Evolutionary conservation across 2,888 invertebrate species (phyloP).

Genomic region (Eupithecia centaureata): DNA sequence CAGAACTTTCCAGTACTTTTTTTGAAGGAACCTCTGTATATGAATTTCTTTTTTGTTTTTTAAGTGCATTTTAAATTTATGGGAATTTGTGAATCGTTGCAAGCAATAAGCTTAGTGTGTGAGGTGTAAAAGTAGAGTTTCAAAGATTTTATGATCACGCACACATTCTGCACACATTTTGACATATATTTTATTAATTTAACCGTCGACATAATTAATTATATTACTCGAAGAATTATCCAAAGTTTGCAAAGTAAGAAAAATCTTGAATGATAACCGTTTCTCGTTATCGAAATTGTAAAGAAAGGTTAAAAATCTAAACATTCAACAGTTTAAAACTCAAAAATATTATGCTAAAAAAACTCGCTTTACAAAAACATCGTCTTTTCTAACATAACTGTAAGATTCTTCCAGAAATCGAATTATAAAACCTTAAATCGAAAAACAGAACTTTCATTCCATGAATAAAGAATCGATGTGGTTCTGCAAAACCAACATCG

Average conservation of each 20-base stretch:
- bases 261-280: too few relatives aligned
- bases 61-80: not conserved
- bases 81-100: too few relatives aligned
- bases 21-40: not conserved
- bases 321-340: not conserved
- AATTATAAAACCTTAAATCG: not conserved
- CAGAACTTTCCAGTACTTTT: not conserved
- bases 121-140: not conserved
- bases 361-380: too few relatives aligned
- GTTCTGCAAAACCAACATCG: constrained; percentile 3
- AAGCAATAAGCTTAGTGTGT: too few relatives aligned
- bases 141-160: not conserved
- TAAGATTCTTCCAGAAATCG: not conserved
- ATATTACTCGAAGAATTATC: not conserved
- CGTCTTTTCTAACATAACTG: not conserved
- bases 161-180: not conserved
- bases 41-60: not conserved
- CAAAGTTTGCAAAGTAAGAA: not conserved
- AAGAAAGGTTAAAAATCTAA: not conserved
- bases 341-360: too few relatives aligned
- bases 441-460: not conserved
- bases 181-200: not conserved
- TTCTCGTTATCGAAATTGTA: not conserved
- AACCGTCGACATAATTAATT: not conserved
- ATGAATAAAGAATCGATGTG: not conserved